Evolutionary conservation across 2,888 invertebrate genomes (phyloP).

Genomic region (Cheilosia scutellata): DNA sequence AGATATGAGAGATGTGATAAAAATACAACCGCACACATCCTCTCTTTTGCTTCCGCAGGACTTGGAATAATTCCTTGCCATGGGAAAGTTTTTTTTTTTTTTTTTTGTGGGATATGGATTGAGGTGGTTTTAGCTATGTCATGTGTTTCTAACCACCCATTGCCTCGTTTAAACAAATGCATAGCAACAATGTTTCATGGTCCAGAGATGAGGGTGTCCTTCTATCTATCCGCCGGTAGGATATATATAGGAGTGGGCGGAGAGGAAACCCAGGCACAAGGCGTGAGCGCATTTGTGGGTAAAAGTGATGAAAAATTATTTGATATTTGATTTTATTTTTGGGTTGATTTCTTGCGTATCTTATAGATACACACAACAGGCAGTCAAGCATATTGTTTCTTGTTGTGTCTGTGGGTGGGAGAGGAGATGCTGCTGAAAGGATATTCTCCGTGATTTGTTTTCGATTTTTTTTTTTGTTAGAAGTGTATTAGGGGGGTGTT

Average conservation of each 20-base stretch:
- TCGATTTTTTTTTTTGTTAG: conserved; percentile 39
- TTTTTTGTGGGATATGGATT: background rate
- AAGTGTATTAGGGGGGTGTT: conserved; percentile 63
- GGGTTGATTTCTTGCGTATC: conserved; percentile 69
- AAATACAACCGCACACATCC: conserved; percentile 47
- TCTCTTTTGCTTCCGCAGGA: conserved; percentile 5
- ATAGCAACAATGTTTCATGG: conserved; percentile 53
- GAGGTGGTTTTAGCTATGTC: conserved; percentile 46
- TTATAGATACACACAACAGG: conserved; percentile 38
- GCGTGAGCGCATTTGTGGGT: conserved; percentile 60
- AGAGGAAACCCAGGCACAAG: background rate
- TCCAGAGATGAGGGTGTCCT: conserved; percentile 39
- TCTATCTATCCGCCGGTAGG: conserved; percentile 18
- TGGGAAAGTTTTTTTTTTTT: background rate
- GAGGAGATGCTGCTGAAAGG: conserved; percentile 43
- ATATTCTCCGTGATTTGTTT: conserved; percentile 68
- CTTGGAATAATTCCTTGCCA: conserved; percentile 18
- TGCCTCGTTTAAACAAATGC: conserved; percentile 40
- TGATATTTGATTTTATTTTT: conserved; percentile 73
- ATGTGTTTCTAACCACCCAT: conserved; percentile 45
- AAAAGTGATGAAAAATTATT: conserved; percentile 73
- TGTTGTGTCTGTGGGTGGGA: conserved; percentile 1
- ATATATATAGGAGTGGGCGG: background rate
- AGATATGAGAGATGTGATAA: conserved; percentile 58
- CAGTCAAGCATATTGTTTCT: conserved; percentile 67